Evolutionary conservation across 2,888 invertebrate species (phyloP).

Genomic region (Aporophyla nigra): DNA sequence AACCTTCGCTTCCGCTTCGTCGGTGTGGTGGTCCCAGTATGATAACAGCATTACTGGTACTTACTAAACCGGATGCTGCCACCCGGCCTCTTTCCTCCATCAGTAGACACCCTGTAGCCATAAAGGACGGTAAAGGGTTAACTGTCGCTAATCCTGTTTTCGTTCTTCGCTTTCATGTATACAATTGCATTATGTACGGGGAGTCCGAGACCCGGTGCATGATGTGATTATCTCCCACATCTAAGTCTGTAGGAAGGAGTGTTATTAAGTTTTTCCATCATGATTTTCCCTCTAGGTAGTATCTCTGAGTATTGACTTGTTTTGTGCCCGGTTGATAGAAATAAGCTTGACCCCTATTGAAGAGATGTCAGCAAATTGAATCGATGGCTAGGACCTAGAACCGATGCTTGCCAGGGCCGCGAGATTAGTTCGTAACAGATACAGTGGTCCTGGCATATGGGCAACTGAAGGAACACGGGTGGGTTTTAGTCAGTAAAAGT

Average conservation of each 20-base stretch:
- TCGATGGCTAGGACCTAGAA: too few species aligned
- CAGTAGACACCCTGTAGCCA: constrained; percentile 1
- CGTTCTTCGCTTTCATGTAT: not conserved
- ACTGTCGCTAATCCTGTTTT: not conserved
- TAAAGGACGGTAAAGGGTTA: constrained; percentile 6
- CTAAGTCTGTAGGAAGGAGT: not conserved
- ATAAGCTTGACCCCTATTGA: not conserved
- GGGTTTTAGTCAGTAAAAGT: too few species aligned
- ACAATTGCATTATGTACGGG: not conserved
- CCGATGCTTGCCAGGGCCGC: too few species aligned
- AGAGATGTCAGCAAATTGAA: too few species aligned
- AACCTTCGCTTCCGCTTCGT: not conserved
- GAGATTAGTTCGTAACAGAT: too few species aligned
- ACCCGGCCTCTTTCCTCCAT: constrained; percentile 8
- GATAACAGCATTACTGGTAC: constrained; percentile 3
- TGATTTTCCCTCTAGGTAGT: not conserved
- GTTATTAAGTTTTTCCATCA: not conserved
- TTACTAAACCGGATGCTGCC: constrained; percentile 17
- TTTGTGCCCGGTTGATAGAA: not conserved
- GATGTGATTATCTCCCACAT: too few species aligned
- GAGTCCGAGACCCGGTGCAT: too few species aligned
- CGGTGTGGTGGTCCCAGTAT: not conserved
- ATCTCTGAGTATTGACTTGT: not conserved
- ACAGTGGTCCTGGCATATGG: too few species aligned
- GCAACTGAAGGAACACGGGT: too few species aligned